Evolutionary conservation across 1,140 invertebrate genomes (phyloP).

Genomic region (Ceratina australensis): DNA sequence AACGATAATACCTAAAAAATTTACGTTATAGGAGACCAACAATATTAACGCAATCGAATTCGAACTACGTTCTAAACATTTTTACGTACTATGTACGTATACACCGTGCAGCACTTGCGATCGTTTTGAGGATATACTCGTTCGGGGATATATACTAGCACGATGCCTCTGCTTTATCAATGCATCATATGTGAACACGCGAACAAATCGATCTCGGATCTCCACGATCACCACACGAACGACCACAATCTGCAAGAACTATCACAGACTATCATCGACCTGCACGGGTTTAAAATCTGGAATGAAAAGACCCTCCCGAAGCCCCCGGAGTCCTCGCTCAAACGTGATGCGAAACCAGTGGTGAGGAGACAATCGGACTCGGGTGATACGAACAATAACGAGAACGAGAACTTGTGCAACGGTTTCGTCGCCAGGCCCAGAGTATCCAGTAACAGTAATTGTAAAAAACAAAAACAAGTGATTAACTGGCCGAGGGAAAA

Average conservation of each 20-base stretch:
- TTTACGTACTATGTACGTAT: too few species aligned
- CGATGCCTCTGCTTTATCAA: slow-evolving; percentile 40
- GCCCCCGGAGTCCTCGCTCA: too few species aligned
- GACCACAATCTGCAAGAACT: slow-evolving; percentile 65
- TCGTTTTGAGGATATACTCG: neutral
- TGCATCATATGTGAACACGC: slow-evolving; percentile 44
- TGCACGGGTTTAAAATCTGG: slow-evolving; percentile 52
- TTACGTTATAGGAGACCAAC: neutral
- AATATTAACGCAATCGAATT: neutral
- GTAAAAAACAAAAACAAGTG: neutral
- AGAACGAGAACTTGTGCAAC: slow-evolving; percentile 11
- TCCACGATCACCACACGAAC: slow-evolving; percentile 67
- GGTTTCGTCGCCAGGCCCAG: neutral
- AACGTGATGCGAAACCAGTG: too few species aligned
- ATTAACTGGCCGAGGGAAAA: neutral
- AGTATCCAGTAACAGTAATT: neutral
- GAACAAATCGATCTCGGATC: slow-evolving; percentile 23
- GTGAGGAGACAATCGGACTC: neutral
- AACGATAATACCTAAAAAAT: neutral
- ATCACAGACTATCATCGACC: slow-evolving; percentile 64
- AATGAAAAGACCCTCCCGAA: neutral
- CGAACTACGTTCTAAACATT: neutral
- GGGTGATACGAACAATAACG: slow-evolving; percentile 17
- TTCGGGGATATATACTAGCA: too few species aligned
- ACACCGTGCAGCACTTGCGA: neutral